Base-by-base conservation (phyloP, 2,888 invertebrate species). In the Notodonta dromedarius region DNA sequence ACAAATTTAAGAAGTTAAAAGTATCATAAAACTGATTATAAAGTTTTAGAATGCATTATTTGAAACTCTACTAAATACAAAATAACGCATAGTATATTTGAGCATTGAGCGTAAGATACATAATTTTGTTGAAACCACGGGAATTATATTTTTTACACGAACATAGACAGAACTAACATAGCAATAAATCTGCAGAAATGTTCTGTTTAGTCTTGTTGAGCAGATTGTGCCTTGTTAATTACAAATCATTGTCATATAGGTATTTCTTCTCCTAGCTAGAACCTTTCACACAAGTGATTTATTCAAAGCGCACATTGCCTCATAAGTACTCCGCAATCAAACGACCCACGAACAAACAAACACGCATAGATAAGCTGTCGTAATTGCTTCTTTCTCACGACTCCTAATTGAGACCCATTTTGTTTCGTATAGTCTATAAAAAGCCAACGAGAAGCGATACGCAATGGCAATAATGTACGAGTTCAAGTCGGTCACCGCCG, bases 381-480 rank as follows among this genome's bases (percentile, higher is more conserved):
- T 69, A 69, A 73, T 71, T 65, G 39, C 59, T 69, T 73, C 62
- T 60, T 66, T 65, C 59, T 46, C 13, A 32, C 32, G 32, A 57
- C 46, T 9, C 16, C 46, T 48, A 50, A 50, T 50, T 6, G 50
- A 50, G 16, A 24, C 24, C 24, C 24, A 24, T 48, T 5, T 16
- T 1, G 16, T 50, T 7, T 16, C 11, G 11, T 9, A 50, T 50
- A 14, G 16, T 5, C 4, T 46, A 9, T 5, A 46, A 46, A n/a
- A 46, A 35, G 35, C 35, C 35, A 35, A 35, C 24, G 24, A 24
- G 24, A 24, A 24, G 24, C 24, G 24, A 24, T 24, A 24, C 24
- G 24, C 1, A 24, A 24, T 24, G 24, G 24, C 24, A 24, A 24
- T 24, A 24, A 24, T 24, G 24, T 24, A 24, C 24, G 24, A 24